Base-by-base conservation (phyloP, 2,888 invertebrate species). In the Tromatobia lineatoria region DNA sequence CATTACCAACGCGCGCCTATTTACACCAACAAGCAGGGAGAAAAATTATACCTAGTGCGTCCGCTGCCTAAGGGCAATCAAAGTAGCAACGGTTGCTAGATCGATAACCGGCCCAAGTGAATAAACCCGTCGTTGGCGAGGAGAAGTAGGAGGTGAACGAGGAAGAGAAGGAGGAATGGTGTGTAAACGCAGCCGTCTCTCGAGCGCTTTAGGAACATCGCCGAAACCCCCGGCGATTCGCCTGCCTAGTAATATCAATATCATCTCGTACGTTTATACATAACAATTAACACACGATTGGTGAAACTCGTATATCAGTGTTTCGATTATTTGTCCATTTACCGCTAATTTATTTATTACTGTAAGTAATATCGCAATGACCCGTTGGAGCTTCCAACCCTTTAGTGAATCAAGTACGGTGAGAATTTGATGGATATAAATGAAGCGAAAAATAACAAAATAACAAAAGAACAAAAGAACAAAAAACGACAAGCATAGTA, bases 1-100 rank as follows among this genome's bases (percentile, higher is more conserved):
- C 99, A 99, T 95, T 99, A 99, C 95, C 99, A 99, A 95, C 97
- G 98, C 93, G 99, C 99, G 91, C 99, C 99, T 90, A 99, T 99
- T 94, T 99, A 99, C 95, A 99, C 99, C 92, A 98, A 98, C 95
- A 98, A 98, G 94, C 98, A 98, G 94, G 99, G 99, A 90, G 99
- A 99, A 95, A 99, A 99, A 94, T 95, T 99, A 83, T 99, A 98
- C 95, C 96, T 99, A 90, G 98, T 99, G 92, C 97, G 99, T 91
- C 97, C 99, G 88, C 96, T 99, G 93, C 98, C 98, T 73, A 96
- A 96, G 93, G 94, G 94, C 87, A 93, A 92, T 87, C 90, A 92
- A 59, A 93, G 89, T 89, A 94, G 91, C 88, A 94, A 94, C 86
- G 93, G 93, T 89, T 94, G 93, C 91, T 94, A 93, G 89, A 88